Base-by-base conservation (phyloP, 2,113 vertebrate genomes). In the Pteruthius melanotis region DNA sequence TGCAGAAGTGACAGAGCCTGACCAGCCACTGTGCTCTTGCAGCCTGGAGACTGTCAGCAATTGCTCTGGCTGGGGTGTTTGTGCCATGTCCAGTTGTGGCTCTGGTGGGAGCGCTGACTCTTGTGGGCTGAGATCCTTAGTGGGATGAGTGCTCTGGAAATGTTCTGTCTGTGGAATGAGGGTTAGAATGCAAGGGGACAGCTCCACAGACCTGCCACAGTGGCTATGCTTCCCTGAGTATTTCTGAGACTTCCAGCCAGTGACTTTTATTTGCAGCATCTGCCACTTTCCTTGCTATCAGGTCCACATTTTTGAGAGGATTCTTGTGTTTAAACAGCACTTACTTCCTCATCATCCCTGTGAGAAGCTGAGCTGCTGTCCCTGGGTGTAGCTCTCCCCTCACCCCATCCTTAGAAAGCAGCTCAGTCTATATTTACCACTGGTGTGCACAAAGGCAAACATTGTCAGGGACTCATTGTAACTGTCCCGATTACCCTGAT, bases 371-470 rank as follows among this genome's bases (percentile, higher is more conserved):
- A 71, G 56, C 8, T 54, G 49, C 64, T 65, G 33, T 59, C 40
- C 68, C 64, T 80, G 24, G 7, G 10, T 16, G 12, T 42, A 35
- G 49, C 52, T 39, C 22, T 89, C 49, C 64, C n/a, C 21, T 89
- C 53, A 40, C 28, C 12, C 45, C 37, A 21, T 72, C 42, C 91
- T 80, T 91, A 85, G 81, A 82, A 87, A 91, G 78, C 87, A 89
- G 74, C 57, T 94, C 84, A 28, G 60, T 52, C 52, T 82, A 0
- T 79, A 60, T 85, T 93, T 95, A 79, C 77, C n/a, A 20, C 30
- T 76, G 45, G 61, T 68, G 39, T 56, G 45, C 74, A 89, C 81
- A 91, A 89, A 93, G 63, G 66, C 90, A 91, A 95, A 90, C 90
- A 14, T 53, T 95, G 87, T 88, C 79, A 75, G 83, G 40, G 35